phyloP scores from a whole-genome alignment of 2,888 invertebrate genomes.

The Eustalomyia histrio region DNA sequence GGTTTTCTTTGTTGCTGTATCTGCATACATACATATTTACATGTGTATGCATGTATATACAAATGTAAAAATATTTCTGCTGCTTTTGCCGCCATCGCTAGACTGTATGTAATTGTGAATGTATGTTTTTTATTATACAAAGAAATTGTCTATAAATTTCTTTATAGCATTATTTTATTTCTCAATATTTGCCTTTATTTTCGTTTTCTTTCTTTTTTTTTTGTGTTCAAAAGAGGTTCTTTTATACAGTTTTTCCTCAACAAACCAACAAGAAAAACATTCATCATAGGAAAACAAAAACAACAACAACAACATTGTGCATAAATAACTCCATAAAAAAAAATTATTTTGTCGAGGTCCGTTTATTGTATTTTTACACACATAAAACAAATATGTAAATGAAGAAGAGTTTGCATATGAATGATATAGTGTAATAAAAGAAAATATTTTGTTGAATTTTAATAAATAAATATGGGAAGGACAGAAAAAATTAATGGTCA shows the following conservation, averaged over 20 bases:
- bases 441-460: too few species aligned
- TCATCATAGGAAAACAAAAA: conserved; percentile 29
- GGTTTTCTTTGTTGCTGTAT: neutral
- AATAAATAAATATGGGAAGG: too few species aligned
- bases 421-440: too few species aligned
- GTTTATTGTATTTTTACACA: too few species aligned
- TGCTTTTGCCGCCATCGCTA: neutral
- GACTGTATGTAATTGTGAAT: neutral
- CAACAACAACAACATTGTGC: conserved; percentile 15
- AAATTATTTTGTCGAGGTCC: too few species aligned
- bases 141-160: conserved; percentile 21
- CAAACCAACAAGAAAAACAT: conserved; percentile 35
- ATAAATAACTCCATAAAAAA: conserved; percentile 9
- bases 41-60: too few species aligned
- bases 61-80: conserved; percentile 30
- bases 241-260: conserved; percentile 1
- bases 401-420: too few species aligned
- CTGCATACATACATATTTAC: too few species aligned
- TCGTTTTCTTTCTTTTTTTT: too few species aligned
- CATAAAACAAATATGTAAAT: too few species aligned
- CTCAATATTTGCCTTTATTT: conserved; percentile 35
- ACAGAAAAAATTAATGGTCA: too few species aligned
- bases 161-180: conserved; percentile 42
- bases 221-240: conserved; percentile 1
- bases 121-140: conserved; percentile 18